These are phyloP conservation scores for Onychomys arenicola DNA, from an alignment of 2,797 vertebrate genomes.

Conservation along the genomic window DNA sequence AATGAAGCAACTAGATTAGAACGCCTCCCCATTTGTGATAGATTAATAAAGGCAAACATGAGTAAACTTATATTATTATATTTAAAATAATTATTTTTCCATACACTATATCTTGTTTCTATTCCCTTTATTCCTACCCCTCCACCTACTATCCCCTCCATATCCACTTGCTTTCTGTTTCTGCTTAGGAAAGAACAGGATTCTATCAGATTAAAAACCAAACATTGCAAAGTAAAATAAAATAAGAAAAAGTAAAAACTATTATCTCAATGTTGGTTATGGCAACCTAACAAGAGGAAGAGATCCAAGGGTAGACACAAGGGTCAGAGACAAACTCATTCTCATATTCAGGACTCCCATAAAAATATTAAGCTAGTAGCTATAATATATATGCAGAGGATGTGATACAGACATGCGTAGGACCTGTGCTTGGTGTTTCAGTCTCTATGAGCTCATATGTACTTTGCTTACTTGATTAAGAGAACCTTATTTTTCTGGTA, in stretches of 20 bases:
- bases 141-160: fast-evolving
- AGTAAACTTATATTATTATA: not conserved
- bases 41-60: not conserved
- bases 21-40: not conserved
- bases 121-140: not conserved
- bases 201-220: not conserved
- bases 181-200: not conserved
- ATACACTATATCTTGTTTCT: not conserved
- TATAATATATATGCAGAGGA: not conserved
- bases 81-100: not conserved
- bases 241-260: not conserved
- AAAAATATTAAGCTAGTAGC: not conserved
- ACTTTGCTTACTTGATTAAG: not conserved
- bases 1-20: not conserved
- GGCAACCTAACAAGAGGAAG: no score
- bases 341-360: not conserved
- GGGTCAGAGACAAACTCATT: not conserved
- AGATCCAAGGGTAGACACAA: not conserved
- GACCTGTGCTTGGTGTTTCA: not conserved
- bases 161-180: not conserved
- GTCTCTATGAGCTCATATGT: not conserved
- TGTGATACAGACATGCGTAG: not conserved
- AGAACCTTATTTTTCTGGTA: no score
- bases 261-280: not conserved
- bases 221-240: not conserved